Percentiles rank a stretch among this genome's conserved stretches.
These are phyloP conservation scores for Momotus momota DNA, from an alignment of 2,797 vertebrate species.

Conservation along the genomic window DNA sequence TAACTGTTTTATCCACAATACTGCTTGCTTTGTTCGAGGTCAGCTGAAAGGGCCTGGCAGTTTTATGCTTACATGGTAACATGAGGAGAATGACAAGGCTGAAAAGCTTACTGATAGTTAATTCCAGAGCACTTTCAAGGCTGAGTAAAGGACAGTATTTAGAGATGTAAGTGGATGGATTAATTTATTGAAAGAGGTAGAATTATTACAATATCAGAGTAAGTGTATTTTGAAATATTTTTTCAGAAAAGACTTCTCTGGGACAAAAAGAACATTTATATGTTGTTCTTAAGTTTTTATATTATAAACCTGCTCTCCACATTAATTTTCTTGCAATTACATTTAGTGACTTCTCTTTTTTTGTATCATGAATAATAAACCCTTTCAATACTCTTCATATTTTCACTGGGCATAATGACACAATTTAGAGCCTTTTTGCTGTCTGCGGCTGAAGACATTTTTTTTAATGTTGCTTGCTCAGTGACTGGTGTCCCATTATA, in stretches of 20 bases:
- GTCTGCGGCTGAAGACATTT: neutral
- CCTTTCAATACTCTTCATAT: neutral
- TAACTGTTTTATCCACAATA: neutral
- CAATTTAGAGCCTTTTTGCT: neutral
- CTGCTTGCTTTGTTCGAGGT: neutral
- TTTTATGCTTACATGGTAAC: neutral
- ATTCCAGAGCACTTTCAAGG: neutral
- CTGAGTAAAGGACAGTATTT: neutral
- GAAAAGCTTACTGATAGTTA: neutral
- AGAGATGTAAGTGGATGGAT: neutral
- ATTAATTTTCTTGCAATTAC: neutral
- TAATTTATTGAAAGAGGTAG: neutral
- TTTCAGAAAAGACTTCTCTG: neutral
- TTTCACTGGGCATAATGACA: neutral
- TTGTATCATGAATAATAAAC: neutral
- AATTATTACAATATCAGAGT: neutral
- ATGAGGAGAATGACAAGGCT: neutral
- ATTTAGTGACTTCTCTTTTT: neutral
- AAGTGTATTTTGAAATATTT: neutral
- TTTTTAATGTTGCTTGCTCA: neutral
- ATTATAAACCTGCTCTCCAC: neutral
- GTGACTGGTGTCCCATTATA: neutral
- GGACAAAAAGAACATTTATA: neutral
- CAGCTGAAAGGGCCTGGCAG: neutral
- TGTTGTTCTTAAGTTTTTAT: neutral